Conservation (phyloP, 2,888 invertebrate species). For the Rhamnusium bicolor region DNA sequence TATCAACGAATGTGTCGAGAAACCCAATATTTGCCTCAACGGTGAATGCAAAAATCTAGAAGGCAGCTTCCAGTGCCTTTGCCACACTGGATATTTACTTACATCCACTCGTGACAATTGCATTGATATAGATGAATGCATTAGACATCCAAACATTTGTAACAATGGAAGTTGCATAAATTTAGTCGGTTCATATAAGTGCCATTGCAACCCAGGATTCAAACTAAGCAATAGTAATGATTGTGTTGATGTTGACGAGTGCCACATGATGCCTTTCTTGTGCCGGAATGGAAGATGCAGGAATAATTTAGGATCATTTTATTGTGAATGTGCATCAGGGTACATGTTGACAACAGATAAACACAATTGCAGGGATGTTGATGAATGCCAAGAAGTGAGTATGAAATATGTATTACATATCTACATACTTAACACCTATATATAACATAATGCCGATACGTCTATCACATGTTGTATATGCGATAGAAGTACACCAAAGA, state of each 20-base stretch:
- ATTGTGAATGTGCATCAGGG: conserved; percentile 87
- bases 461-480: too few relatives aligned
- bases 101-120: conserved; percentile 79
- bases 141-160: conserved; percentile 81
- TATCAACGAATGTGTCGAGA: conserved; percentile 83
- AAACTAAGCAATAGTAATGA: conserved; percentile 85
- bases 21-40: conserved; percentile 79
- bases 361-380: conserved; percentile 85
- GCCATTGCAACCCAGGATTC: conserved; percentile 84
- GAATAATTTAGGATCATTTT: conserved; percentile 85
- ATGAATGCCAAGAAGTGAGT: conserved; percentile 82
- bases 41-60: conserved; percentile 86
- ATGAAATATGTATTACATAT: neutral
- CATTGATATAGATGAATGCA: conserved; percentile 83
- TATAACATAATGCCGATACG: too few relatives aligned
- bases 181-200: conserved; percentile 80
- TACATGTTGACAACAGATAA: conserved; percentile 83
- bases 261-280: conserved; percentile 86
- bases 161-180: conserved; percentile 86
- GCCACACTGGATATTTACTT: conserved; percentile 82
- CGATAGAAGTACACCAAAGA: too few relatives aligned
- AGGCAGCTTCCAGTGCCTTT: conserved; percentile 86
- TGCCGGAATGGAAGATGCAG: conserved; percentile 90
- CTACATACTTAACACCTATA: too few relatives aligned
- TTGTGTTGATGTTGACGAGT: conserved; percentile 88